A percentile compares a stretch with the other conserved stretches of the same genome.
These are phyloP conservation scores for Eublepharis macularius DNA, from an alignment of 2,113 vertebrate species.

Conservation along the genomic window DNA sequence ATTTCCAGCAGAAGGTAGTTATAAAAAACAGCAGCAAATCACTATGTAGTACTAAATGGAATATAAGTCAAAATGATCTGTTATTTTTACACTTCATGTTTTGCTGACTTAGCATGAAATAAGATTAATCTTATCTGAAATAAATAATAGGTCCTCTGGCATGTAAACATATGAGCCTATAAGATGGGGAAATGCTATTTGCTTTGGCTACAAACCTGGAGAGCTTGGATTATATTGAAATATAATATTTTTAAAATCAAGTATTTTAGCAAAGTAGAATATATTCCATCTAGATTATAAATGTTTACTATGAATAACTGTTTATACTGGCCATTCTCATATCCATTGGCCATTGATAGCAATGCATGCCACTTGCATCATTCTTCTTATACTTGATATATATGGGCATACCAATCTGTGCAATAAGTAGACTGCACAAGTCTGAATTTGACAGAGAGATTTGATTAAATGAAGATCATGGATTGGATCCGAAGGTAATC, in stretches of 20 bases:
- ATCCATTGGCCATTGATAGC: neutral
- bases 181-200: neutral
- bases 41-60: neutral
- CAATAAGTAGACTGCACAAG: too few relatives aligned
- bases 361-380: neutral
- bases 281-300: neutral
- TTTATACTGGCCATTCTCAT: neutral
- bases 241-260: too few relatives aligned
- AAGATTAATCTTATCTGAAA: neutral
- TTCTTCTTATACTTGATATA: neutral
- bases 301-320: neutral
- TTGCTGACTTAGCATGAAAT: neutral
- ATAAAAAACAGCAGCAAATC: slow-evolving; percentile 2
- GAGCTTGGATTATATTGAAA: neutral
- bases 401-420: too few relatives aligned
- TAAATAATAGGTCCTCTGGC: neutral
- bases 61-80: neutral
- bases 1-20: slow-evolving; percentile 84
- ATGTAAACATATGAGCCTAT: neutral
- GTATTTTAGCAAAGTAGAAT: neutral
- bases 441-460: too few relatives aligned
- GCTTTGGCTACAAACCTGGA: neutral
- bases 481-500: too few relatives aligned
- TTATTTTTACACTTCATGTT: neutral
- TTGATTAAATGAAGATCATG: too few relatives aligned